Base-by-base conservation (phyloP, 2,797 vertebrate species). In the Sarcophilus harrisii region DNA sequence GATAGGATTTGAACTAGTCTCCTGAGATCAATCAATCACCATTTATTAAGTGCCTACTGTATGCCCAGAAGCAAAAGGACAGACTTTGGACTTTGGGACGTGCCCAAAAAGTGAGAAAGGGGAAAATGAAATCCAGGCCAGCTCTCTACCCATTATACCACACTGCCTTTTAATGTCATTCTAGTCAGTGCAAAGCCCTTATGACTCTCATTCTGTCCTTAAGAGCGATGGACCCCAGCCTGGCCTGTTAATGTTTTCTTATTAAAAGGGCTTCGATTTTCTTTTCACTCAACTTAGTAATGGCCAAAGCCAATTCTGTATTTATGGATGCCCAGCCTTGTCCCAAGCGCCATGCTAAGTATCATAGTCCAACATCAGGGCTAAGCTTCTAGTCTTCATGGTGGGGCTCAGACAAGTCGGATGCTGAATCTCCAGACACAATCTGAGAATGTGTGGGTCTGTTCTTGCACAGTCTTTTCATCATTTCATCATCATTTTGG, bases 351-450 rank as follows among this genome's bases (percentile, higher is more conserved):
- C 8, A 16, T 21, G 32, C 5, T 18, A n/a, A 16, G 16, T n/a
- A 13, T 73, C 32, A 38, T 1, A 73, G 62, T 1, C 14, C 3
- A 28, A 62, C 13, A 3, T 10, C 0, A 0, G 1, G 5, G 55
- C 57, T 32, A 12, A 60, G 9, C 57, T 92, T 38, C 13, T 12
- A 12, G 24, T 12, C 4, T 28, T 58, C 3, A 24, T 32, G 0
- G 10, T n/a, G 66, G 87, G 55, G 73, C 3, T 0, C 0, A 0
- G 5, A 27, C 14, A 38, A 38, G 62, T 16, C 24, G 38, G 14
- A 5, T 58, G 90, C 49, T 0, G 12, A 54, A 54, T 55, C 54
- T 55, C 0, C 21, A 6, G 60, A 54, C 13, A 29, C 58, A 1
- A 1, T 29, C 73, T 5, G 57, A 90, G 90, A 49, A 18, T 8